Base-by-base conservation (phyloP, 2,888 invertebrate species). In the Pristionchus arcanus region DNA sequence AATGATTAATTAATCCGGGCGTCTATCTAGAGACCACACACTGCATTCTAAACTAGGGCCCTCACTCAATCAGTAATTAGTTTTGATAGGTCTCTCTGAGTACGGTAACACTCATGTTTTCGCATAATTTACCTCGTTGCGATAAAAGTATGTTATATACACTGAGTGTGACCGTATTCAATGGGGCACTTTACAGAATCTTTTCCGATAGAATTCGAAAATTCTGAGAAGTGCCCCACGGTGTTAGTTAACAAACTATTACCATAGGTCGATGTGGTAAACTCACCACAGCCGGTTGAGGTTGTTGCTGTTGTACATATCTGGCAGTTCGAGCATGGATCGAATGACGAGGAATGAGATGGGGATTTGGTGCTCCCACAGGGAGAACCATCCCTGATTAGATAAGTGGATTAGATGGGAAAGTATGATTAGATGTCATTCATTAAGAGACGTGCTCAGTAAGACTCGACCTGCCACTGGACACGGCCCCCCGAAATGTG, bases 361-460 rank as follows among this genome's bases (percentile, higher is more conserved):
- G 84, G 7, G 81, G 81, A n/a, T 89, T 89, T 53, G 89, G 89
- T n/a, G 89, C 89, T 0, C 89, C 89, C 53, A 71, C 89, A 2
- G 89, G 89, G 21, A 89, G 85, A 4, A 71, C 68, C 89, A 89
- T 89, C 68, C 21, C 81, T 59, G 42, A 31, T 74, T 77, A 34
- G 53, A 13, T 34, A 28, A 4, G 16, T 13, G 77, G 28, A 42
- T 21, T 25, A 21, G 21, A 59, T 4, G 13, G 59, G 59, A 63
- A n/a, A 3, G 25, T 9, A 42, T 21, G n/a, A 49, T 37, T n/a
- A 81, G 11, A 25, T 9, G 49, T 49, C 81, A 81, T n/a, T 49
- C 81, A 42, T n/a, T 21, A 81, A 49, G 11, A 16, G 1, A 81
- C n/a, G n/a, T n/a, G n/a, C n/a, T n/a, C n/a, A n/a, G n/a, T n/a